Conservation (phyloP, 1,140 invertebrate species). For the Acyrthosiphon pisum region DNA sequence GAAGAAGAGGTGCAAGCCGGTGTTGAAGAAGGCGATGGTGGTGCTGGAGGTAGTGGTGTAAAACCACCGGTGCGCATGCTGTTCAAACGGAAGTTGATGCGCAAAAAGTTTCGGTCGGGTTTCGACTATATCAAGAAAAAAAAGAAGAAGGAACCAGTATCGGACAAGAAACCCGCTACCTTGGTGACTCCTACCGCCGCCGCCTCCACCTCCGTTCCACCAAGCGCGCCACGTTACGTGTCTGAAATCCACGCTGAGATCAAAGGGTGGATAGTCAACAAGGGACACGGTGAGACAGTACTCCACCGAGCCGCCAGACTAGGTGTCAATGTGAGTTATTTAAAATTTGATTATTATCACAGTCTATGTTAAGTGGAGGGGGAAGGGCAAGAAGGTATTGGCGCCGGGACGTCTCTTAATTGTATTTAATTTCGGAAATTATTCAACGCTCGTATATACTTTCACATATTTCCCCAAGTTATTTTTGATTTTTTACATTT, state of each 20-base stretch:
- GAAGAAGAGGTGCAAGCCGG: neutral
- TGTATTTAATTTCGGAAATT: too few species aligned
- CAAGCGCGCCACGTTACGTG: neutral
- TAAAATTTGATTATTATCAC: neutral
- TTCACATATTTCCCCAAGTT: neutral
- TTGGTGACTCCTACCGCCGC: neutral
- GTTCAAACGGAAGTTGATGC: slow-evolving; percentile 66
- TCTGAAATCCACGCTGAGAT: slow-evolving; percentile 47
- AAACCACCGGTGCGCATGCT: neutral
- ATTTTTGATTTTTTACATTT: too few species aligned
- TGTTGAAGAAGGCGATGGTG: neutral
- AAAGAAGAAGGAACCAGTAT: slow-evolving; percentile 68
- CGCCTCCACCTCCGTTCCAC: too few species aligned
- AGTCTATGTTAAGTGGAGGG: too few species aligned
- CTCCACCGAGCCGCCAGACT: slow-evolving; percentile 87
- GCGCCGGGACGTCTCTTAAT: too few species aligned
- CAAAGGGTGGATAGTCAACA: slow-evolving; percentile 68
- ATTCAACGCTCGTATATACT: too few species aligned
- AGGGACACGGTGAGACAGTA: slow-evolving; percentile 90
- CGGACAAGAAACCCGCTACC: neutral
- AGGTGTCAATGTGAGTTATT: slow-evolving; percentile 79
- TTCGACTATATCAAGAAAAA: slow-evolving; percentile 90
- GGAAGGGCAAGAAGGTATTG: neutral
- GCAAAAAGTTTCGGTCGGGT: slow-evolving; percentile 74
- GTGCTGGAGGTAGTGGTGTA: neutral